A percentile compares a stretch with the other conserved stretches of the same genome.
These are phyloP conservation scores for Galbula dea DNA, from an alignment of 2,113 vertebrate species.

Conservation along the genomic window DNA sequence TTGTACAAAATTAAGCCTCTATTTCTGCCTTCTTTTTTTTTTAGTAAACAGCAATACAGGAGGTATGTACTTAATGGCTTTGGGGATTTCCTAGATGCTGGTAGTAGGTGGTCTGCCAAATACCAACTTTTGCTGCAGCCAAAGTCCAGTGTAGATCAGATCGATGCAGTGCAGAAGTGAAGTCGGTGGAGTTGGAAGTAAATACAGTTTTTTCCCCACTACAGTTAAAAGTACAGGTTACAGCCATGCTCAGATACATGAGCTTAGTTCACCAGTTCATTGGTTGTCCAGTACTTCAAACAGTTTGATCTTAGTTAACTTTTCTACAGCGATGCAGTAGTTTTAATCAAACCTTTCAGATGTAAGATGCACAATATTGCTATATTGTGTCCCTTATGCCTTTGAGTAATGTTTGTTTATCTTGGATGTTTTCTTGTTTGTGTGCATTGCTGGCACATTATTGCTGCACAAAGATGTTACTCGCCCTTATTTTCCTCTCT, in stretches of 20 bases:
- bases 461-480: background rate
- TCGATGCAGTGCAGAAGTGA: background rate
- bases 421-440: background rate
- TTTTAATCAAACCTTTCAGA: background rate
- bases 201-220: background rate
- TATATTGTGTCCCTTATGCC: background rate
- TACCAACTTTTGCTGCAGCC: too few species aligned
- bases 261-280: background rate
- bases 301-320: background rate
- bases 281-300: background rate
- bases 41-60: background rate
- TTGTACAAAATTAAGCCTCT: background rate
- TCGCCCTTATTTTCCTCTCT: background rate
- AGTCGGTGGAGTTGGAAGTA: background rate
- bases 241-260: background rate
- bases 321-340: background rate
- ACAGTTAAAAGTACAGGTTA: background rate
- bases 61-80: background rate
- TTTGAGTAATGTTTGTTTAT: background rate
- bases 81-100: background rate
- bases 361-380: background rate
- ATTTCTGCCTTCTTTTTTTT: background rate
- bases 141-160: background rate
- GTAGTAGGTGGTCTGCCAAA: too few species aligned
- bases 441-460: background rate